Conservation (phyloP, 2,113 vertebrate species). For the Hyla sarda region DNA sequence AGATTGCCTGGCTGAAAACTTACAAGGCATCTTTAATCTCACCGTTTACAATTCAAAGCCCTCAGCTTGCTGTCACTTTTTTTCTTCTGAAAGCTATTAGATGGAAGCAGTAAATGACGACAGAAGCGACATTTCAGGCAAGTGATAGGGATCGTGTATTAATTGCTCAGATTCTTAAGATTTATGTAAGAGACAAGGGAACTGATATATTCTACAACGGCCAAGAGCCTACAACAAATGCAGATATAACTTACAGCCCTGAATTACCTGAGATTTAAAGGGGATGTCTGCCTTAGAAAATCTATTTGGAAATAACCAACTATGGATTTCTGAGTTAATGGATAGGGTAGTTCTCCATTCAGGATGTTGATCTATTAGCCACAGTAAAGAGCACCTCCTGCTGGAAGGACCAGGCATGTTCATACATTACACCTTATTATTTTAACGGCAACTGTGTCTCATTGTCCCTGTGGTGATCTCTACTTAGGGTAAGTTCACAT, state of each 20-base stretch:
- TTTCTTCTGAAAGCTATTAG: conserved; percentile 58
- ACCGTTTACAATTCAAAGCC: conserved; percentile 63
- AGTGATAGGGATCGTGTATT: conserved; percentile 33
- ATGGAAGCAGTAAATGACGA: conserved; percentile 41
- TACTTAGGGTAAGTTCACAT: no score
- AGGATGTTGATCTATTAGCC: not conserved
- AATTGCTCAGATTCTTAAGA: conserved; percentile 25
- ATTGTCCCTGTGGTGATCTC: no score
- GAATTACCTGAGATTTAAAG: not conserved
- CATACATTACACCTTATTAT: no score
- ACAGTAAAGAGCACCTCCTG: not conserved
- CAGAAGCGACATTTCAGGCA: conserved; percentile 39
- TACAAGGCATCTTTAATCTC: conserved; percentile 65
- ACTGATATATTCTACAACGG: not conserved
- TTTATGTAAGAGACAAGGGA: conserved; percentile 21
- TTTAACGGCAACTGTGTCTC: no score
- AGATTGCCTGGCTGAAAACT: conserved; percentile 64
- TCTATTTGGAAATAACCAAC: not conserved
- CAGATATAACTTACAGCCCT: not conserved
- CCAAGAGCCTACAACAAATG: not conserved
- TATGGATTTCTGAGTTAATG: not conserved
- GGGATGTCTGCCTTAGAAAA: not conserved
- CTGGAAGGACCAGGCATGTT: no score
- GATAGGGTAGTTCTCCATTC: not conserved
- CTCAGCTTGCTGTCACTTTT: conserved; percentile 35